phyloP scores from a whole-genome alignment of 2,888 invertebrate species.

The Campoplex nolae region DNA sequence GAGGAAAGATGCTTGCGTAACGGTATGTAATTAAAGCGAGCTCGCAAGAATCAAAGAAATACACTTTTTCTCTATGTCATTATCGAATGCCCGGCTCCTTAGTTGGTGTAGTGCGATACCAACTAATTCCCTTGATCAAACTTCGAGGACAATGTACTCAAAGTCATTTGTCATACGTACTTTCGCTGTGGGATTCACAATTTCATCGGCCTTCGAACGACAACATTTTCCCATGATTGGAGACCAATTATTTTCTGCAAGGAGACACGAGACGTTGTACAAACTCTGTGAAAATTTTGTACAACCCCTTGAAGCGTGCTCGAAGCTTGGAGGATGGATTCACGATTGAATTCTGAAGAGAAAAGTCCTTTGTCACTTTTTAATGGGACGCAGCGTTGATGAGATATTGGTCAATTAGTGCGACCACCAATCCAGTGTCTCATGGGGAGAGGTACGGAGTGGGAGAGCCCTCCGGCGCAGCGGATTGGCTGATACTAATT shows the following conservation, averaged over 20 bases:
- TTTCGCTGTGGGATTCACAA: background rate
- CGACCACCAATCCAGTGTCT: background rate
- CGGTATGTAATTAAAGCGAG: constrained; percentile 66
- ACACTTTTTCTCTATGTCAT: constrained; percentile 65
- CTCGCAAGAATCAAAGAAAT: constrained; percentile 60
- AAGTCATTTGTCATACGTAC: constrained; percentile 33
- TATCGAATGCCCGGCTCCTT: constrained; percentile 61
- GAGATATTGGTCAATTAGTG: background rate
- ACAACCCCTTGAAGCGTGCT: background rate
- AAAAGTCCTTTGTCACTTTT: background rate
- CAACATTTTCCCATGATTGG: background rate
- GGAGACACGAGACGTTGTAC: background rate
- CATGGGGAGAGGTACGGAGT: background rate
- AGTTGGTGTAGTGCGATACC: constrained; percentile 50
- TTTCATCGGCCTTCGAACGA: constrained; percentile 1
- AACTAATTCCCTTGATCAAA: constrained; percentile 40
- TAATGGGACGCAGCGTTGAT: background rate
- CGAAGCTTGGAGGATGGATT: background rate
- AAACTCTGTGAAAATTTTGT: background rate
- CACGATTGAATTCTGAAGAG: background rate
- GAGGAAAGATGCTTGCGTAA: constrained; percentile 68
- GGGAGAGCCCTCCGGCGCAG: background rate
- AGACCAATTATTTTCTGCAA: background rate
- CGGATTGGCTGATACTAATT: background rate
- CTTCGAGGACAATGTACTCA: constrained; percentile 51